Evolutionary conservation across 2,113 vertebrate species (phyloP), one percentile per base, ranked within the genome.

Genomic region (Dendrocopos noguchii): DNA sequence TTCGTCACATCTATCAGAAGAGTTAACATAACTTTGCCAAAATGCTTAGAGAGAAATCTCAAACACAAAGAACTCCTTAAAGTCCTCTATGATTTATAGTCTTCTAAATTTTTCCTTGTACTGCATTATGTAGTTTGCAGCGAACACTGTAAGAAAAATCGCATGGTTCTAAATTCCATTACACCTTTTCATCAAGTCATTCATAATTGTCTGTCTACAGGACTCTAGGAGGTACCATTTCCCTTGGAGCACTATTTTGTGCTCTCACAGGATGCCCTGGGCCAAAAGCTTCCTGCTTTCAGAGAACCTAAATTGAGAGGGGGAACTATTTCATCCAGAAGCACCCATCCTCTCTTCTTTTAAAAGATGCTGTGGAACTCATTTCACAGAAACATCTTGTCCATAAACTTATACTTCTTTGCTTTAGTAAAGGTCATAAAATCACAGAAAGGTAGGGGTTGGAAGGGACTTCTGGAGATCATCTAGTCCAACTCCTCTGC

Each of bases 161-260:
- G 80, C 87, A 93, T 80, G 87, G 81, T 87, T 91, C 75, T 84
- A 92, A 93, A 96, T 94, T 87, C 79, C 42, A 93, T 93, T 95
- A 85, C 65, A 65, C 34, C 60, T 92, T 93, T 89, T 87, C 88
- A 95, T 87, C 84, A 80, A 91, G 89, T 85, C 53, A 72, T 93
- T 96, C 88, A 64, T 96, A 87, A 91, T 92, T 85, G 87, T 92
- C 84, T 93, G 12, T 85, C 47, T 92, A 27, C 27, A 47, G 80
- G 24, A 70, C 46, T 80, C 18, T 12, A 78, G 71, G 42, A 92
- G 52, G 7, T 39, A 74, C 60, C 1, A 1, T 77, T 94, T 92
- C 65, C 60, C 71, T 80, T 70, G 55, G 59, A 91, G 89, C 36
- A 27, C 42, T 83, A 56, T 92, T 80, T 59, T 89, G 29, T 1